Evolutionary conservation across 2,797 vertebrate genomes (phyloP), one percentile per base, ranked within the genome.

Genomic region (Antrozous pallidus): DNA sequence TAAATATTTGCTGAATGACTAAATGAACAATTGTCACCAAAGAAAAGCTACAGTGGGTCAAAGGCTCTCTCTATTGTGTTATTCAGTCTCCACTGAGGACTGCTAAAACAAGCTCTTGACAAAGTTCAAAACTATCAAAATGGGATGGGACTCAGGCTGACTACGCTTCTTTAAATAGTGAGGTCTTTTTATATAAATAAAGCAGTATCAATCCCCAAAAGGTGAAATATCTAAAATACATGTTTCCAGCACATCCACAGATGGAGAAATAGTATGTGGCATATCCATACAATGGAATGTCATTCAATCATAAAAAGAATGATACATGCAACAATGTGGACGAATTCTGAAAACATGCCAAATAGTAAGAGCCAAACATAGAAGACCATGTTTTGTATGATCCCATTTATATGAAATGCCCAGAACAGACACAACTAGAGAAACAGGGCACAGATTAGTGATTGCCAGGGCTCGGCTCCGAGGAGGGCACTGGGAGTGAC

Each of bases 181-280:
- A 58, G 16, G n/a, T 45, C 26, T 86, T 95, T 63, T 85, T 51
- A 78, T 24, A 67, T 47, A 85, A 89, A 67, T 40, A 73, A 95
- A 74, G 42, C 24, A 92, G 6, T 69, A 89, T 9, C 18, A 49
- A 79, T 26, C 1, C 45, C 17, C 3, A 13, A 71, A 81, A 83
- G 12, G 58, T 91, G 20, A 90, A 85, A 36, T 47, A 45, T n/a
- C 40, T 78, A 82, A 94, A 91, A 70, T 74, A 38, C 8, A 79
- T n/a, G 7, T 67, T 90, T 93, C 80, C 24, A 65, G 33, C 38
- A 45, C n/a, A 84, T 26, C 22, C 49, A 74, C 54, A 26, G 8
- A 79, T 81, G 42, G 42, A 74, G 22, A 73, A 40, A 58, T 12
- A 61, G 51, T 77, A 79, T 17, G 14, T 54, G 47, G 36, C 20